A percentile compares a stretch with the other conserved stretches of the same genome.
Conservation (phyloP, 2,888 invertebrate species). For the Leptura quadrifasciata region DNA sequence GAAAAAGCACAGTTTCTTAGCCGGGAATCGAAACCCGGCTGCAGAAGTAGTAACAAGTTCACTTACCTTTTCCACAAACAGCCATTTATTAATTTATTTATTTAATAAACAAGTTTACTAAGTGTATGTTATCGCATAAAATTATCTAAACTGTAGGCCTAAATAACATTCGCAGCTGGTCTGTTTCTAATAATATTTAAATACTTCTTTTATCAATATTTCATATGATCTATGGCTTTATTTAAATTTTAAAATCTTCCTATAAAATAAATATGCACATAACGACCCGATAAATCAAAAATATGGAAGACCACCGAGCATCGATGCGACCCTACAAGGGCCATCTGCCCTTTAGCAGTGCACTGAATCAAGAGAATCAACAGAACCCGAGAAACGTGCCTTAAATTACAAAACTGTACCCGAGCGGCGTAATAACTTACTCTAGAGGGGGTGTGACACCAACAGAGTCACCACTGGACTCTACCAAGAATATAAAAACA, state of each 20-base stretch:
- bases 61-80: no score
- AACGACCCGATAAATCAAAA: conserved; percentile 4
- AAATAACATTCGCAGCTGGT: background rate
- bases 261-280: background rate
- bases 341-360: conserved; percentile 13
- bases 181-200: background rate
- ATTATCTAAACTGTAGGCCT: background rate
- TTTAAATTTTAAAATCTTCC: background rate
- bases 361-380: conserved; percentile 13
- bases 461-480: conserved; percentile 16
- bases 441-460: conserved; percentile 32
- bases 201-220: background rate
- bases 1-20: no score
- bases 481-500: conserved; percentile 3
- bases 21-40: no score
- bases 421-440: conserved; percentile 26
- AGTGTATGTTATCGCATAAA: no score
- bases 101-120: no score
- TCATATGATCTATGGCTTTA: background rate
- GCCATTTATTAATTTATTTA: no score
- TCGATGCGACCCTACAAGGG: background rate
- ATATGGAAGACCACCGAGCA: background rate
- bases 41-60: no score
- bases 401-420: conserved; percentile 26
- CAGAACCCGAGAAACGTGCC: conserved; percentile 14